Conservation (phyloP, 2,797 vertebrate species). For the Anguilla pacifica region DNA sequence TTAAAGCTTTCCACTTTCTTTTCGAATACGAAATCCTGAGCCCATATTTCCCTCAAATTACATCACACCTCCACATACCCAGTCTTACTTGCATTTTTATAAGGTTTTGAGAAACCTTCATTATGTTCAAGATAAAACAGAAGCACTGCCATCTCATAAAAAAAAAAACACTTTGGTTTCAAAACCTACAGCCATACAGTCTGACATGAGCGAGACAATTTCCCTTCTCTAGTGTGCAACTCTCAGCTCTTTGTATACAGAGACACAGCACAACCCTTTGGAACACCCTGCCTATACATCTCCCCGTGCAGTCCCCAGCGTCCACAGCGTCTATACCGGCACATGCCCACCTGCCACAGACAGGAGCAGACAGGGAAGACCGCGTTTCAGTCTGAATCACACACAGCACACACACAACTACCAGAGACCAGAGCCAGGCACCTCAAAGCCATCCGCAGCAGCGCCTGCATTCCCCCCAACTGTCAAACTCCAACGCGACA, state of each 20-base stretch:
- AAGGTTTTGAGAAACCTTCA: not conserved
- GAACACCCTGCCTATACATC: not conserved
- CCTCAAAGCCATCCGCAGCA: not conserved
- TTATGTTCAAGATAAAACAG: not conserved
- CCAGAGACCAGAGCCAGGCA: not conserved
- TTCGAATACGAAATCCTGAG: not conserved
- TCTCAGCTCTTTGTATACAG: not conserved
- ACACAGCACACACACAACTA: slow-evolving; percentile 47
- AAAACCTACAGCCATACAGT: slow-evolving; percentile 25
- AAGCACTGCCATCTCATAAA: not conserved
- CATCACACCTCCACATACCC: slow-evolving; percentile 16
- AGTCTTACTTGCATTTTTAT: slow-evolving; percentile 7
- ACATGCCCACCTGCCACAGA: not conserved
- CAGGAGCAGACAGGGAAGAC: slow-evolving; percentile 52
- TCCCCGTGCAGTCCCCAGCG: not conserved
- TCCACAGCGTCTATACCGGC: not conserved
- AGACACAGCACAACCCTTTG: not conserved
- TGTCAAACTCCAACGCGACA: not conserved
- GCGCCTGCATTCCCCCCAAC: not conserved
- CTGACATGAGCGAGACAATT: slow-evolving; percentile 8
- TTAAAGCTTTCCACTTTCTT: slow-evolving; percentile 13
- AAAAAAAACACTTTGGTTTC: slow-evolving; percentile 61
- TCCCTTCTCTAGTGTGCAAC: not conserved
- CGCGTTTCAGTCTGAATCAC: slow-evolving; percentile 59
- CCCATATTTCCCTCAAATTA: slow-evolving; percentile 11